Evolutionary conservation across 2,113 vertebrate species (phyloP), one percentile per base, ranked within the genome.

Genomic region (Chrysemys picta): DNA sequence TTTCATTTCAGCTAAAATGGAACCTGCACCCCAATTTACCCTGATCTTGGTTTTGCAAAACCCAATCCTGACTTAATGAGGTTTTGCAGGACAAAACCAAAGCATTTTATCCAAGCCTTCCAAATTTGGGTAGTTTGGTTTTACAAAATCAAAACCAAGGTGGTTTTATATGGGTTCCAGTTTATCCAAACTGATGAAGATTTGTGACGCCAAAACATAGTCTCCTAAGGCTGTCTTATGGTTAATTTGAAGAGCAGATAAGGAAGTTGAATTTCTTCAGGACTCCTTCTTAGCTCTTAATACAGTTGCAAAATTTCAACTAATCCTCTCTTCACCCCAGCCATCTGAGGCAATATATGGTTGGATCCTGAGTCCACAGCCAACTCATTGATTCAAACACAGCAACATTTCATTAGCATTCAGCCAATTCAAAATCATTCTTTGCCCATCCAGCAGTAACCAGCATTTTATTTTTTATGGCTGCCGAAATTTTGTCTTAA

Each of bases 11-110:
- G 75, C 47, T 47, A 42, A 72, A 45, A 27, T 47, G 6, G 42
- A 45, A 47, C 22, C 21, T 35, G 87, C 50, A 56, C 8, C 80
- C n/a, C 62, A 25, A 45, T 31, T 88, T 86, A 80, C 82, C 62
- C 47, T 81, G 47, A 53, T 31, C 53, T 72, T 89, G 91, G 27
- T 54, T 94, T 85, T 85, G n/a, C 89, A 87, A 92, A 93, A 91
- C 91, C 19, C 53, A 87, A 80, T 29, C 83, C 76, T 91, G 47
- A 2, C 81, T 82, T 79, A 56, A 80, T 72, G 72, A 82, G 78
- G 76, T 89, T 87, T 25, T 59, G 78, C 22, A 49, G 25, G 6
- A 7, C 13, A 31, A 49, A 57, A 24, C 31, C 82, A 78, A 62
- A 84, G 80, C 42, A 17, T 45, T 76, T 76, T 24, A 47, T 85